Evolutionary conservation across 1,140 invertebrate genomes (phyloP).

Genomic region (Sycobia sp.): DNA sequence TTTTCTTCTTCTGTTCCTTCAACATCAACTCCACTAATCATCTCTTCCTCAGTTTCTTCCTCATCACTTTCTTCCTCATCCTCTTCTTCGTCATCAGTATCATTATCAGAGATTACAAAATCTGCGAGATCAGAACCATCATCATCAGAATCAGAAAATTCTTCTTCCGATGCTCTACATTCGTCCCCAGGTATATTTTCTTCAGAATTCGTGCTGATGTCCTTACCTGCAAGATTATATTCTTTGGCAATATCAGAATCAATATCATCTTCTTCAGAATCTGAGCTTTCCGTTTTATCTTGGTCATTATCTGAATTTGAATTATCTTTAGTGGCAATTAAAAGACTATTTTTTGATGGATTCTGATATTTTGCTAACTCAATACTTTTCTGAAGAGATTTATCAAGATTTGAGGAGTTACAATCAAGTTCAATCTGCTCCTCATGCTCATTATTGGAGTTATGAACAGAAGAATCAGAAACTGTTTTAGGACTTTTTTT

Average conservation of each 20-base stretch:
- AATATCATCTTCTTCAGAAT: conserved; percentile 22
- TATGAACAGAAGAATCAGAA: background rate
- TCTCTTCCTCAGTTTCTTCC: conserved; percentile 21
- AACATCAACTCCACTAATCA: background rate
- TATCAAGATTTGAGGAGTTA: background rate
- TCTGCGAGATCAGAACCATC: conserved; percentile 44
- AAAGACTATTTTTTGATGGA: conserved; percentile 5
- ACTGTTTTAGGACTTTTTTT: background rate
- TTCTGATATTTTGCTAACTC: conserved; percentile 7
- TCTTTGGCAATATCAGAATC: conserved; percentile 48
- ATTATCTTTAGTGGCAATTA: background rate
- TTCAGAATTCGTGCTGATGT: conserved; percentile 40
- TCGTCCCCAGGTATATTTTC: conserved; percentile 48
- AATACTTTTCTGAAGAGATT: conserved; percentile 2
- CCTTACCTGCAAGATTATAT: conserved; percentile 47
- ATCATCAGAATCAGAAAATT: conserved; percentile 45
- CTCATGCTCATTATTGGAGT: too few relatives aligned
- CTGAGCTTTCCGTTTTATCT: background rate
- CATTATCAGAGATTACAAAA: conserved; percentile 45
- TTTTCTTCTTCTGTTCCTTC: background rate
- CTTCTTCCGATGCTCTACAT: conserved; percentile 49
- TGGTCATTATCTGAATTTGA: conserved; percentile 3
- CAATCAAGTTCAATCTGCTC: background rate
- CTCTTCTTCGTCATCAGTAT: conserved; percentile 18
- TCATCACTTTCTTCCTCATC: conserved; percentile 29